A percentile compares a stretch with the other conserved stretches of the same genome.
Conservation (phyloP, 2,797 vertebrate species). For the Myioborus melanocephalus region DNA sequence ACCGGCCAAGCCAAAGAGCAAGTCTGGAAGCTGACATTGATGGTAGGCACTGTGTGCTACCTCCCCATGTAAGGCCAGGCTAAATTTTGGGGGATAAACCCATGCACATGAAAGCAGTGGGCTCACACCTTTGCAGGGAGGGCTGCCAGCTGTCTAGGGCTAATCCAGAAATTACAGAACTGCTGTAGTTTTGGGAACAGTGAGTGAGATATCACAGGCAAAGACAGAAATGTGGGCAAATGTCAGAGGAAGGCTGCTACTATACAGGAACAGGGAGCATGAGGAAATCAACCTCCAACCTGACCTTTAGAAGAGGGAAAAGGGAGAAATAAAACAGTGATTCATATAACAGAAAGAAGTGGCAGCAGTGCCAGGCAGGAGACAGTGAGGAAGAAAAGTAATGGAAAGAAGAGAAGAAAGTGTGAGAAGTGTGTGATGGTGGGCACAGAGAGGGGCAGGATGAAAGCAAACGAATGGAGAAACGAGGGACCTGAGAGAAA, state of each 20-base stretch:
- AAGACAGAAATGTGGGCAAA: background rate
- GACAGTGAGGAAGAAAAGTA: background rate
- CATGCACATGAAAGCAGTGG: background rate
- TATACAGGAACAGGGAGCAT: background rate
- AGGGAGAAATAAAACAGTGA: background rate
- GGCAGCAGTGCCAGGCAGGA: background rate
- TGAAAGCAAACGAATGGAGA: background rate
- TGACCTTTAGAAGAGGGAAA: background rate
- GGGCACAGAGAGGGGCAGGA: background rate
- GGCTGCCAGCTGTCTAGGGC: background rate
- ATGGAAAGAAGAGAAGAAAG: background rate
- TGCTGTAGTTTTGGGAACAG: background rate
- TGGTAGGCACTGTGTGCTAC: background rate
- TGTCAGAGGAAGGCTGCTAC: background rate
- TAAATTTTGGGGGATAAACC: background rate
- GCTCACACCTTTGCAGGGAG: background rate
- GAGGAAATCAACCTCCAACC: background rate
- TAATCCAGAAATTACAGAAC: background rate
- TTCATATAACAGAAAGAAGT: background rate
- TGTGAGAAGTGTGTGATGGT: background rate
- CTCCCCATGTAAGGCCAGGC: fast-evolving
- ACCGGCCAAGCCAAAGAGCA: background rate
- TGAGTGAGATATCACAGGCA: background rate
- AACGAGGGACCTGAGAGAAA: background rate
- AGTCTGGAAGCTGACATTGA: background rate